phyloP scores from a whole-genome alignment of 2,113 vertebrate genomes.

The Cyanoderma ruficeps region DNA sequence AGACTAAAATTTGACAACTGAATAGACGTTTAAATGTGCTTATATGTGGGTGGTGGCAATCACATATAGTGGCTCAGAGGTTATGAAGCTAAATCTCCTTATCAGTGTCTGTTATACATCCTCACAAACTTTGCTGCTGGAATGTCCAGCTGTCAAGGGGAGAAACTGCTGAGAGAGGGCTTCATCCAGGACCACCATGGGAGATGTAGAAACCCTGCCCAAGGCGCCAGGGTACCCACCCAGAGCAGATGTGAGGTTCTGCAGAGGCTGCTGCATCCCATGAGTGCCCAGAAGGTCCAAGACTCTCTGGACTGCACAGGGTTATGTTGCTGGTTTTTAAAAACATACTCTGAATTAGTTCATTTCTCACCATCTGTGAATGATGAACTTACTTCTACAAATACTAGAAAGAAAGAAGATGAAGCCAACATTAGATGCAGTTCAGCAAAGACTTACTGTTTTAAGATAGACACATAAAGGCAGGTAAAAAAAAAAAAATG shows the following conservation, averaged over 20 bases:
- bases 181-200: neutral
- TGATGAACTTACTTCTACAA: neutral
- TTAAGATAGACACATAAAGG: neutral
- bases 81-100: neutral
- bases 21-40: neutral
- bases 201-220: neutral
- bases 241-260: neutral
- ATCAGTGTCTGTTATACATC: neutral
- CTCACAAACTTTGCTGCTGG: neutral
- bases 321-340: neutral
- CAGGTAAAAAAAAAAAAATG: neutral
- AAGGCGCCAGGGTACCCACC: neutral
- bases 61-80: neutral
- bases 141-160: neutral
- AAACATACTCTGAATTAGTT: neutral
- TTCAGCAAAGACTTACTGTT: neutral
- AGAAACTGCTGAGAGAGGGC: neutral
- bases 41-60: neutral
- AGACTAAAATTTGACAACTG: neutral
- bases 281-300: neutral
- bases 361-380: neutral
- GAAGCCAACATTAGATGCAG: neutral
- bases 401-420: neutral
- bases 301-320: neutral
- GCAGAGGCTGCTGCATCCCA: neutral